Evolutionary conservation across 2,888 invertebrate species (phyloP).

Genomic region (Trissolcus japonicus): DNA sequence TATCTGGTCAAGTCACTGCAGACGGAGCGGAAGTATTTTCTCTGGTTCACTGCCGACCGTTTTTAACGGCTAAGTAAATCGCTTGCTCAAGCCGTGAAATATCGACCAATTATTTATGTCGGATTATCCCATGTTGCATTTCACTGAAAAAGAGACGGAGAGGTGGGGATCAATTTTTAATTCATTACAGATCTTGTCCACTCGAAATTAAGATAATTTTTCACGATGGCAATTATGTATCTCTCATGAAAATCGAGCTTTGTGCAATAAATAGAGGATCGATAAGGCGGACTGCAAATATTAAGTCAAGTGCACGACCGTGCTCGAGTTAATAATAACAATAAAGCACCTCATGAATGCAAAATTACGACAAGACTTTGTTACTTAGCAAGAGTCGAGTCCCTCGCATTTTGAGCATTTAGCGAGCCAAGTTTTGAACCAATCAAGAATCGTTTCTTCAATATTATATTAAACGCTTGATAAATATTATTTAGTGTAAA

Average conservation of each 20-base stretch:
- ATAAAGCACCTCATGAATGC: constrained; percentile 1
- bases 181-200: not conserved
- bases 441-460: not conserved
- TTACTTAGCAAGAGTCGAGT: constrained; percentile 2
- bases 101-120: constrained; percentile 17
- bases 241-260: constrained; percentile 20
- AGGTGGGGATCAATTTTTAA: not conserved
- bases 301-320: constrained; percentile 1
- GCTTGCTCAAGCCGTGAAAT: constrained; percentile 16
- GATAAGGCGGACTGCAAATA: constrained; percentile 20
- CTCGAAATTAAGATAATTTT: constrained; percentile 33
- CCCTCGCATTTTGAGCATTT: not conserved
- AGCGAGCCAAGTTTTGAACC: not conserved
- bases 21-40: constrained; percentile 39
- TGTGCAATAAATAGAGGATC: constrained; percentile 39
- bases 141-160: not conserved
- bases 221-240: constrained; percentile 8
- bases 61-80: constrained; percentile 30
- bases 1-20: constrained; percentile 13
- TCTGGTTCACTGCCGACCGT: constrained; percentile 24
- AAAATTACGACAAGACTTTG: constrained; percentile 1
- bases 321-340: constrained; percentile 11
- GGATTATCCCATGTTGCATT: constrained; percentile 9
- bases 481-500: too few relatives aligned
- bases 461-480: not conserved